These are phyloP conservation scores for Mastomys coucha DNA, from an alignment of 2,113 vertebrate genomes.

Conservation along the genomic window DNA sequence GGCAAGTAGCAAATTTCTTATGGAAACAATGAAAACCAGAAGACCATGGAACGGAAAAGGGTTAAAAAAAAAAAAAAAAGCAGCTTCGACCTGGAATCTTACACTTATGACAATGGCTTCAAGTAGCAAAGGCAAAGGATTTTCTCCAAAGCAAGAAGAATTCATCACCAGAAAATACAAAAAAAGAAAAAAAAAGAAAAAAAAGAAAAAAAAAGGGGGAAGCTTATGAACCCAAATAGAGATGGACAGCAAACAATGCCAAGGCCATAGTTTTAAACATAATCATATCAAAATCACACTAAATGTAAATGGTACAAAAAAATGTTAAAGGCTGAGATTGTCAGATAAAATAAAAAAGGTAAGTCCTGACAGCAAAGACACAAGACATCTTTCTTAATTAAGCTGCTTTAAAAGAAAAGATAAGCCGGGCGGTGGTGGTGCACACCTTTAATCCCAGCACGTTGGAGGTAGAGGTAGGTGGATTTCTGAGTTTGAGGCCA, in stretches of 20 bases:
- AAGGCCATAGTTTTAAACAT: background rate
- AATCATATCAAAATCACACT: background rate
- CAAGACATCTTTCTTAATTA: background rate
- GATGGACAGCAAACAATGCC: background rate
- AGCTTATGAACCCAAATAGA: background rate
- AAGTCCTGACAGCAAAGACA: background rate
- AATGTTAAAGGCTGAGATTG: background rate
- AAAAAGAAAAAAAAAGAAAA: too few relatives aligned
- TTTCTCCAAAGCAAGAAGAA: background rate
- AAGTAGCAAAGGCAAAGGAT: background rate
- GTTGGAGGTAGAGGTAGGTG: too few relatives aligned
- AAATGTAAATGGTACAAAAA: background rate
- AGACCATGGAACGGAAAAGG: background rate
- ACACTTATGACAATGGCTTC: background rate
- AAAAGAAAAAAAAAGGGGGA: too few relatives aligned
- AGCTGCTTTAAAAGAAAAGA: background rate
- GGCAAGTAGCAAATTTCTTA: background rate
- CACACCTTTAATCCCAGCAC: too few relatives aligned
- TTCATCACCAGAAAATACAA: background rate
- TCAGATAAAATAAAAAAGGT: background rate
- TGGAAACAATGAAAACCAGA: background rate
- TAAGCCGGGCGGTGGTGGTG: too few relatives aligned
- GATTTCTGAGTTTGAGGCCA: too few relatives aligned
- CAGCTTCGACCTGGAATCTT: background rate
- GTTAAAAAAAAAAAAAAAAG: background rate